These are phyloP conservation scores for Falcunculus frontatus DNA, from an alignment of 2,113 vertebrate genomes.

Conservation along the genomic window DNA sequence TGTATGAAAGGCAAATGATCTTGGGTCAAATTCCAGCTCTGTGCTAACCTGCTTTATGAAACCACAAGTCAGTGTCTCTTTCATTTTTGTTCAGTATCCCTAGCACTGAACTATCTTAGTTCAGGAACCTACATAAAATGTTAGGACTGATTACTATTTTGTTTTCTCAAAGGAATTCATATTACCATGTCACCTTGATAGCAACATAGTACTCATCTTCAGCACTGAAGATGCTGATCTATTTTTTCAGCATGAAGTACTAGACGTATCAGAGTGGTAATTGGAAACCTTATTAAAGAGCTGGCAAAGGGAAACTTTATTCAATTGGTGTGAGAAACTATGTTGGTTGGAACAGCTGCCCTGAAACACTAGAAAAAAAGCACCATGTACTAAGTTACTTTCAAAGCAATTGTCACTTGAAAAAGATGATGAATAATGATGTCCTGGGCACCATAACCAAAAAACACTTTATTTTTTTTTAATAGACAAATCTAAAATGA, in stretches of 20 bases:
- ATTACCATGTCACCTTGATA: not conserved
- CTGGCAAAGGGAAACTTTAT: too few species aligned
- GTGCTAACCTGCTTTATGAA: conserved; percentile 15
- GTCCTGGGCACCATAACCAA: not conserved
- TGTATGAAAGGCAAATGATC: not conserved
- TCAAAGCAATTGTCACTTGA: not conserved
- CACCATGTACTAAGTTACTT: not conserved
- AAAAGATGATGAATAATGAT: not conserved
- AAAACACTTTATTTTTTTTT: not conserved
- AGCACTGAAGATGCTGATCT: not conserved
- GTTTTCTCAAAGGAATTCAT: not conserved
- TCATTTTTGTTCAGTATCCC: not conserved
- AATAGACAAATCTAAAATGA: not conserved
- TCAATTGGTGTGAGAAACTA: not conserved
- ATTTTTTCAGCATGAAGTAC: not conserved
- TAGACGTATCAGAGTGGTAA: not conserved
- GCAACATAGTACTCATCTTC: not conserved
- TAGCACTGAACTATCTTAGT: not conserved
- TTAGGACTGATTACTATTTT: not conserved
- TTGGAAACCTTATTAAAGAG: not conserved
- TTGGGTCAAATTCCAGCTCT: not conserved
- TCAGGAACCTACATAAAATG: not conserved
- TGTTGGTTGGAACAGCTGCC: not conserved
- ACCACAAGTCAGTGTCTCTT: not conserved
- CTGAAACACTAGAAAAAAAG: not conserved